phyloP scores from a whole-genome alignment of 2,113 vertebrate genomes.

The Tychaedon coryphoeus region DNA sequence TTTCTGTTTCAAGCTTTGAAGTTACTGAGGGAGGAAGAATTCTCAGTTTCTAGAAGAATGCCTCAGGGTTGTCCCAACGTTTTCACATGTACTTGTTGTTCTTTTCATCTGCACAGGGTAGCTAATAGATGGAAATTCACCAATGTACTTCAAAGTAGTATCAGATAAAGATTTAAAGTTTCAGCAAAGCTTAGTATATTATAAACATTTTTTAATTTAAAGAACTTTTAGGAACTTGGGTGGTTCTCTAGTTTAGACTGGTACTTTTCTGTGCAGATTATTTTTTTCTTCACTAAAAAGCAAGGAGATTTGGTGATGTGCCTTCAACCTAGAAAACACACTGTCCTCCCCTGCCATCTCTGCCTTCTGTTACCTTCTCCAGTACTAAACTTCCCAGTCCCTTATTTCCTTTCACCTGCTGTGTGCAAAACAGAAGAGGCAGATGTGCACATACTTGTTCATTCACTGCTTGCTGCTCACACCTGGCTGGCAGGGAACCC shows the following conservation, averaged over 20 bases:
- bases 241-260: background rate
- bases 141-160: background rate
- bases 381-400: background rate
- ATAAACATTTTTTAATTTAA: background rate
- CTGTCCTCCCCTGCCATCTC: background rate
- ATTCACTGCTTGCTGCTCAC: background rate
- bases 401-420: background rate
- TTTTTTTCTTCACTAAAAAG: background rate
- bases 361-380: background rate
- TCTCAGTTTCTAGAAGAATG: background rate
- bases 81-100: background rate
- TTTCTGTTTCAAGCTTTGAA: constrained; percentile 12
- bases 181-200: background rate
- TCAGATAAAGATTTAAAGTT: background rate
- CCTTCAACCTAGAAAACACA: background rate
- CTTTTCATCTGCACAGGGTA: background rate
- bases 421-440: background rate
- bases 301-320: background rate
- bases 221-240: background rate
- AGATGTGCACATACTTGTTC: fast-evolving
- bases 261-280: background rate
- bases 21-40: background rate
- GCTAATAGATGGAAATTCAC: background rate
- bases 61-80: background rate
- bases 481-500: background rate